phyloP scores from a whole-genome alignment of 2,113 vertebrate genomes.

The Syrmaticus mikado region DNA sequence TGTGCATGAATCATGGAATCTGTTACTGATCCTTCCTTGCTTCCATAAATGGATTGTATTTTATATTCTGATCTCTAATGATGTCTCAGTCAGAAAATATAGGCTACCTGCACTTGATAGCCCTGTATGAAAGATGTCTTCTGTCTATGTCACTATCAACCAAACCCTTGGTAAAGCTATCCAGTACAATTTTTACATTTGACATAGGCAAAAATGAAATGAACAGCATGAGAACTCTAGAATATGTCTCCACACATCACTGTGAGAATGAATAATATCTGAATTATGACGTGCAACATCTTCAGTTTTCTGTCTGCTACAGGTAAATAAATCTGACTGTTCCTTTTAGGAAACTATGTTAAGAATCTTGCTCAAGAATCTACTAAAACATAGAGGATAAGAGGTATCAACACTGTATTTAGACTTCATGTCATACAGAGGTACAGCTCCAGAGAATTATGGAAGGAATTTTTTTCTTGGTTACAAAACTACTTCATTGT shows the following conservation, averaged over 20 bases:
- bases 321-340: neutral
- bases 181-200: neutral
- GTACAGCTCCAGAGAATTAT: neutral
- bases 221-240: neutral
- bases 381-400: neutral
- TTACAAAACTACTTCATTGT: neutral
- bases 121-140: neutral
- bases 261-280: neutral
- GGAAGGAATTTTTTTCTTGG: neutral
- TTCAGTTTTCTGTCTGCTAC: neutral
- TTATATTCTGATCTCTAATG: neutral
- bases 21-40: neutral
- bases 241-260: neutral
- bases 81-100: neutral
- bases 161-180: neutral
- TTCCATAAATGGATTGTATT: neutral
- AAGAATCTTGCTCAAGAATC: neutral
- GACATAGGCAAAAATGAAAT: fast-evolving
- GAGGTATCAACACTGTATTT: neutral
- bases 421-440: neutral
- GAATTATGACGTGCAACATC: neutral
- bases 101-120: neutral
- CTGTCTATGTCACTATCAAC: neutral
- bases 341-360: neutral
- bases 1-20: neutral